Evolutionary conservation across 2,888 invertebrate genomes (phyloP), one percentile per base, ranked within the genome.

Genomic region (Diloba caeruleocephala): DNA sequence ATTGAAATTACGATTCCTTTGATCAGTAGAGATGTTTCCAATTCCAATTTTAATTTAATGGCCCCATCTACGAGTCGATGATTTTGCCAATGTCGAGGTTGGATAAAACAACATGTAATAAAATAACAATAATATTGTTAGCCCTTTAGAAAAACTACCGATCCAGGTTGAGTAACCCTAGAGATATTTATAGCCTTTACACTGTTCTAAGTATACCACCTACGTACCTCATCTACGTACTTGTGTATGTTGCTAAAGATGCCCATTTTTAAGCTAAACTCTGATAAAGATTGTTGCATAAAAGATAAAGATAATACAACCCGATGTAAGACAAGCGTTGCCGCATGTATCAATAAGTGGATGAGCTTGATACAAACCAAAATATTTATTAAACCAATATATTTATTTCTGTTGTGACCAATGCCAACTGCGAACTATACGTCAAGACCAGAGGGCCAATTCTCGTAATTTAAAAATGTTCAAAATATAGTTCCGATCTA

Each of bases 1-100:
- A 26, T 38, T 15, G 38, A 38, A 26, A n/a, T 26, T 1, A 38
- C 2, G 4, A 10, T 38, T 3, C 38, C 38, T n/a, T 15, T 38
- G 13, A n/a, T 38, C 2, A 38, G 12, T 6, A 14, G 38, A n/a
- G 26, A 38, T 3, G n/a, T 6, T 10, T 26, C n/a, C 9, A 7
- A 26, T 7, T 9, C 12, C 4, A 25, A 37, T 25, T 3, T 2
- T 25, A 1, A 37, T 37, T 3, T 3, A 8, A 1, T 14, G 23
- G 9, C 36, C 36, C 9, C 14, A 13, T 12, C 23, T 9, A 25
- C n/a, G n/a, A 9, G 12, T 4, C 7, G 8, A 36, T 1, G 12
- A 5, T 13, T 13, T n/a, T n/a, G 19, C 12, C 4, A 25, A 12
- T 5, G 34, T 10, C 12, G 32, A 38, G 32, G 13, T 14, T 38